phyloP scores from a whole-genome alignment of 2,888 invertebrate genomes.

The Stenotaenia linearis region DNA sequence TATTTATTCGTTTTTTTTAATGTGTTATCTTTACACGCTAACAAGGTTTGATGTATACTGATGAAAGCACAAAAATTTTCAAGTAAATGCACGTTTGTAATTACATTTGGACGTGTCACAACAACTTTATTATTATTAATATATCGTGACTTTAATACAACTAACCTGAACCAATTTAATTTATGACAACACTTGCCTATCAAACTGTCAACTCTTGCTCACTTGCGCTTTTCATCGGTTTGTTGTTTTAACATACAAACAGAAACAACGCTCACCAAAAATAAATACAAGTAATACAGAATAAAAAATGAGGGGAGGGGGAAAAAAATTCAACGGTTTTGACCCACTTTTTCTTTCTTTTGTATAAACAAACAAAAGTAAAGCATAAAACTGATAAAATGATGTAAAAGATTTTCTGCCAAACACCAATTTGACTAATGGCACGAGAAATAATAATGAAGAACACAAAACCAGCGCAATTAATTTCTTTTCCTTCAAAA shows the following conservation, averaged over 20 bases:
- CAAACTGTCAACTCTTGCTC: slow-evolving; percentile 15
- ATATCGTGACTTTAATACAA: slow-evolving; percentile 10
- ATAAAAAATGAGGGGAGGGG: not conserved
- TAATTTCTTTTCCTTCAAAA: not conserved
- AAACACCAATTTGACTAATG: not conserved
- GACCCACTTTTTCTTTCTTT: not conserved
- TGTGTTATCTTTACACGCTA: not conserved
- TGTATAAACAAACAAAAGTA: not conserved
- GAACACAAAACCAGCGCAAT: not conserved
- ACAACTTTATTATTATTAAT: slow-evolving; percentile 11
- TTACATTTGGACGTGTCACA: slow-evolving; percentile 11
- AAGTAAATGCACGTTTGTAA: not conserved
- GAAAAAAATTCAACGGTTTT: not conserved
- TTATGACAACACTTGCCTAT: slow-evolving; percentile 15
- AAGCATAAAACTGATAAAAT: not conserved
- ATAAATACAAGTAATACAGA: not conserved
- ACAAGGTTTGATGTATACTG: not conserved
- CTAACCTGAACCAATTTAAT: slow-evolving; percentile 3
- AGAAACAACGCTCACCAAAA: not conserved
- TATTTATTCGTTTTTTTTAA: not conserved
- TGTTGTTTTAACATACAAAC: not conserved
- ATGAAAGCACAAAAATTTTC: not conserved
- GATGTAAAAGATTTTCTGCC: not conserved
- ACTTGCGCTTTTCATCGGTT: slow-evolving; percentile 8
- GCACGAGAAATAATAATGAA: not conserved